Conservation (phyloP, 2,113 vertebrate genomes). For the Coregonus clupeaformis region DNA sequence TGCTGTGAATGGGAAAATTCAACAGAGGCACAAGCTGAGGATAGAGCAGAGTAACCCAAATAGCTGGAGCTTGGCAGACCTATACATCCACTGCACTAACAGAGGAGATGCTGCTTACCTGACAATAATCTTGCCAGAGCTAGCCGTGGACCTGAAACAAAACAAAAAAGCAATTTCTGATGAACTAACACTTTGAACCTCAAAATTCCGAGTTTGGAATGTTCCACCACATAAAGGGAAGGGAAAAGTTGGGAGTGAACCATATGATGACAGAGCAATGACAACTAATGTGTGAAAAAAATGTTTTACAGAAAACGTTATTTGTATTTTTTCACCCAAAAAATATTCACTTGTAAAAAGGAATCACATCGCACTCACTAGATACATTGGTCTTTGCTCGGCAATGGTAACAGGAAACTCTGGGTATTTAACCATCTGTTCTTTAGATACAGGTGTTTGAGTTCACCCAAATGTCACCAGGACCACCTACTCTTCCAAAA, state of each 20-base stretch:
- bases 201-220: neutral
- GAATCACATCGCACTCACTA: neutral
- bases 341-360: neutral
- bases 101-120: constrained; percentile 67
- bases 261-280: neutral
- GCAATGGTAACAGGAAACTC: neutral
- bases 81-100: neutral
- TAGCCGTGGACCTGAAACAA: constrained; percentile 70
- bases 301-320: too few relatives aligned
- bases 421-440: constrained; percentile 29
- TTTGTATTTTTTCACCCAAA: too few relatives aligned
- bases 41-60: neutral
- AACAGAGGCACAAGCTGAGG: neutral
- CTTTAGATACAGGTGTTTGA: constrained; percentile 28
- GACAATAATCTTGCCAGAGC: constrained; percentile 79
- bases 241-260: neutral
- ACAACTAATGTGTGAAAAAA: neutral
- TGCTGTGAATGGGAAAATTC: neutral
- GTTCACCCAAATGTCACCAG: constrained; percentile 12
- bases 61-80: neutral
- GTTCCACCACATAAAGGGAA: neutral
- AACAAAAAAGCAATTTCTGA: constrained; percentile 60
- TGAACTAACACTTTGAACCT: constrained; percentile 39
- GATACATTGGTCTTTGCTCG: neutral
- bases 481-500: constrained; percentile 27